These are phyloP conservation scores for Pegoplata infirma DNA, from an alignment of 2,888 invertebrate genomes.

Conservation along the genomic window DNA sequence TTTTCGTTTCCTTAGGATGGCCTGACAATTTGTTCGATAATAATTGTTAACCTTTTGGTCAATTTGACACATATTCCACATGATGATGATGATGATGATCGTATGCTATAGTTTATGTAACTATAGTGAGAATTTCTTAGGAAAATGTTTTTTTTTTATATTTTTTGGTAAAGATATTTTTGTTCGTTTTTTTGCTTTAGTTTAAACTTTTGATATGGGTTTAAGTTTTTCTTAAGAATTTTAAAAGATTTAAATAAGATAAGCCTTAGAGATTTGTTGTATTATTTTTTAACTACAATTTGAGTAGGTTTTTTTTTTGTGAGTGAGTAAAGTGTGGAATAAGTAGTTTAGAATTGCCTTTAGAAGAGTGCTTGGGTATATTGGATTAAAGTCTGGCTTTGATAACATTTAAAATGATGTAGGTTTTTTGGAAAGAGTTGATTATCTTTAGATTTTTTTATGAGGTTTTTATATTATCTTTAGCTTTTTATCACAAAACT, in stretches of 20 bases:
- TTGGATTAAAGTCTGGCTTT: constrained; percentile 1
- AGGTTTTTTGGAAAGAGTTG: constrained; percentile 24
- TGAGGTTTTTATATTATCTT: constrained; percentile 35
- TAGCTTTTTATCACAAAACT: constrained; percentile 14
- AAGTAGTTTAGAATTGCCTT: neutral
- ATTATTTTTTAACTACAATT: constrained; percentile 40
- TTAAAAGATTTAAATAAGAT: constrained; percentile 56
- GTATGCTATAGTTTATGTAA: constrained; percentile 50
- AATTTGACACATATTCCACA: constrained; percentile 74
- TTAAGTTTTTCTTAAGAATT: constrained; percentile 65
- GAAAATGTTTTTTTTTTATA: constrained; percentile 55
- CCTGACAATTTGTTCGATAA: constrained; percentile 78
- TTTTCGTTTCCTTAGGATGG: constrained; percentile 56
- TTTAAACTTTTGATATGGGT: constrained; percentile 66
- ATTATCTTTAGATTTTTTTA: constrained; percentile 24
- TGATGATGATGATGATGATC: constrained; percentile 26
- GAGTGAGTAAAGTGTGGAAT: constrained; percentile 12
- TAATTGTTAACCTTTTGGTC: constrained; percentile 77
- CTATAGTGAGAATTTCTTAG: constrained; percentile 59
- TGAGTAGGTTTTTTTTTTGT: constrained; percentile 47
- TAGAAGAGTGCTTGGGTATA: neutral
- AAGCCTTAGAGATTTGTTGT: constrained; percentile 56
- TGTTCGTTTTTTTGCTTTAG: constrained; percentile 16
- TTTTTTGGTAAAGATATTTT: constrained; percentile 54
- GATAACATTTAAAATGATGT: constrained; percentile 34